Conservation (phyloP, 2,797 vertebrate genomes). For the Danio aesculapii region DNA sequence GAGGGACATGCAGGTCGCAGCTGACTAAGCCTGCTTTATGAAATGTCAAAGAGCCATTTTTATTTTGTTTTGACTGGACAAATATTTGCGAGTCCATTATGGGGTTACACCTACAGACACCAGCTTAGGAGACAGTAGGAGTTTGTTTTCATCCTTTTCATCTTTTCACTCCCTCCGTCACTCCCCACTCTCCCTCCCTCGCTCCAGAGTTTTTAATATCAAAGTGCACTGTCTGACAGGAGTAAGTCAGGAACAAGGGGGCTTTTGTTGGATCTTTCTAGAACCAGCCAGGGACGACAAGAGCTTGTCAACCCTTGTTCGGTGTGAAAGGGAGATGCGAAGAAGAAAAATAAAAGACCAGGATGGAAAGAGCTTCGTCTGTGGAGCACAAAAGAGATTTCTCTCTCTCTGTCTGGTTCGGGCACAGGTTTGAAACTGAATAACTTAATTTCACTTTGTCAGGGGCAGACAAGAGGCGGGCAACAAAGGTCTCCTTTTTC, state of each 20-base stretch:
- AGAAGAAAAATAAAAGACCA: slow-evolving; percentile 53
- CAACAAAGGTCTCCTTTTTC: slow-evolving; percentile 67
- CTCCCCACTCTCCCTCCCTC: slow-evolving; percentile 63
- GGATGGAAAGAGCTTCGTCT: slow-evolving; percentile 68
- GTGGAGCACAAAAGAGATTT: slow-evolving; percentile 70
- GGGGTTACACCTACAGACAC: slow-evolving; percentile 82
- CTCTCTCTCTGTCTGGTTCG: slow-evolving; percentile 69
- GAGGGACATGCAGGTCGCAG: slow-evolving; percentile 63
- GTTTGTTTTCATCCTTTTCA: slow-evolving; percentile 79
- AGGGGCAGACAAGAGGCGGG: slow-evolving; percentile 54
- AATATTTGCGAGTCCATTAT: slow-evolving; percentile 83
- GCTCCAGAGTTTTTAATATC: slow-evolving; percentile 79
- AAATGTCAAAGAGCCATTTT: slow-evolving; percentile 68
- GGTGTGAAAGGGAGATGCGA: slow-evolving; percentile 72
- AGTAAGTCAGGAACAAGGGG: slow-evolving; percentile 68
- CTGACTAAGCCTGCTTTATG: slow-evolving; percentile 67
- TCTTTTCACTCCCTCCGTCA: slow-evolving; percentile 65
- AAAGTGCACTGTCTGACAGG: slow-evolving; percentile 77
- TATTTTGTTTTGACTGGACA: slow-evolving; percentile 83
- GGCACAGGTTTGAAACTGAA: slow-evolving; percentile 77
- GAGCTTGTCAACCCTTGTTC: slow-evolving; percentile 75
- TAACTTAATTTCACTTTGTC: slow-evolving; percentile 81
- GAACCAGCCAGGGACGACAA: slow-evolving; percentile 69
- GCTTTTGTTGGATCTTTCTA: slow-evolving; percentile 74
- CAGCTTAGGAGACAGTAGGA: slow-evolving; percentile 74